Base-by-base conservation (phyloP, 2,888 invertebrate species). In the Apamea anceps region DNA sequence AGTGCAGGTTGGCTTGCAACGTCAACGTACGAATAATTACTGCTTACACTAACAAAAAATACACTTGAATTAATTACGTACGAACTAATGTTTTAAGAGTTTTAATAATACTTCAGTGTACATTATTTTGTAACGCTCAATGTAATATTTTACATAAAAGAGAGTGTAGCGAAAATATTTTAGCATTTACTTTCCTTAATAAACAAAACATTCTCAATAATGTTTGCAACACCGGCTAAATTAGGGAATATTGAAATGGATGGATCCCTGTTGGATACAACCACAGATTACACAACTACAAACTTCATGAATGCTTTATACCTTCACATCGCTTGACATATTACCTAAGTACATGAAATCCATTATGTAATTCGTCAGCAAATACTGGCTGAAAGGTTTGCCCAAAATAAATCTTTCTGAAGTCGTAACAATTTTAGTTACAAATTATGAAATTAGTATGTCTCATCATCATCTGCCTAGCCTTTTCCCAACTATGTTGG, bases 11-110 rank as follows among this genome's bases (percentile, higher is more conserved):
- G 54, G 76, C 63, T 72, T 72, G 67, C 75, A 65, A 79, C 84
- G 81, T 81, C 80, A 89, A 76, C 79, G 86, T 77, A 85, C 84
- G 77, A 65, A 72, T 84, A 85, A 89, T 87, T 80, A 79, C 85
- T 18, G 74, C 77, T 72, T 80, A 79, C 75, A 80, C 57, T 75
- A 75, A 79, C 78, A 71, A 89, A 87, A 87, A 81, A 74, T 75
- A 79, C 77, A 66, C 45, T 51, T 63, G 71, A 72, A 76, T 87
- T 85, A 65, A 88, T 87, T 85, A 85, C 71, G 72, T 68, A 62
- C 25, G 25, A 70, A 75, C 13, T 28, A 62, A 74, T 77, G 74
- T 73, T 63, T 65, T 21, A 10, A 54, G 45, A 76, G 74, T 72
- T 48, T 48, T 75, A 72, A 63, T 74, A 57, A n/a, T 65, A 60